phyloP scores from a whole-genome alignment of 1,140 invertebrate species.

The Drosophila subobscura region DNA sequence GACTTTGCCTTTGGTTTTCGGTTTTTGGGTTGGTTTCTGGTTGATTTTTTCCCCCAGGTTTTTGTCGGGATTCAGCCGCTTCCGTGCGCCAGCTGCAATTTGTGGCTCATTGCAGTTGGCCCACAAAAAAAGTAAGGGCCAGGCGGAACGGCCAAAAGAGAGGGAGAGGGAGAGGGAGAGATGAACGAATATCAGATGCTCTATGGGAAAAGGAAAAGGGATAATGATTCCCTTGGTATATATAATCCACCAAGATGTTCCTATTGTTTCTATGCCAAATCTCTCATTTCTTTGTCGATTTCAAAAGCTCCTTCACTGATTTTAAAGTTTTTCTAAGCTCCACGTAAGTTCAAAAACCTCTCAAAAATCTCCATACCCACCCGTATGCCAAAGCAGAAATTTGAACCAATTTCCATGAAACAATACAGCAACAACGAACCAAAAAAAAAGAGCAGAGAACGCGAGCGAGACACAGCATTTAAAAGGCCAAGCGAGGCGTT shows the following conservation, averaged over 20 bases:
- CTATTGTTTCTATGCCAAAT: too few relatives aligned
- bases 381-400: neutral
- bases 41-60: constrained; percentile 33
- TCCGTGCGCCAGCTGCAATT: constrained; percentile 80
- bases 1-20: constrained; percentile 27
- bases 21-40: constrained; percentile 31
- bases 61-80: constrained; percentile 60
- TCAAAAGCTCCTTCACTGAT: too few relatives aligned
- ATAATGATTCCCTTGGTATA: too few relatives aligned
- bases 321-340: neutral
- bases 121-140: constrained; percentile 59
- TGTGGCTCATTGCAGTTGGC: constrained; percentile 60
- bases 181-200: constrained; percentile 27
- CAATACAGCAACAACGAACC: neutral
- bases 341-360: neutral
- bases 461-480: constrained; percentile 67
- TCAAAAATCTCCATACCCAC: constrained; percentile 25
- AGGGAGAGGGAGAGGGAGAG: constrained; percentile 26
- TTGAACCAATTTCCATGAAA: constrained; percentile 47
- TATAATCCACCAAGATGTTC: too few relatives aligned
- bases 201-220: constrained; percentile 23
- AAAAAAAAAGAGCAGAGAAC: constrained; percentile 37
- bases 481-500: constrained; percentile 80
- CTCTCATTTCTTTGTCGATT: too few relatives aligned
- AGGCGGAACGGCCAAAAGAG: constrained; percentile 53